Conservation (phyloP, 2,113 vertebrate genomes). For the Felis chaus region DNA sequence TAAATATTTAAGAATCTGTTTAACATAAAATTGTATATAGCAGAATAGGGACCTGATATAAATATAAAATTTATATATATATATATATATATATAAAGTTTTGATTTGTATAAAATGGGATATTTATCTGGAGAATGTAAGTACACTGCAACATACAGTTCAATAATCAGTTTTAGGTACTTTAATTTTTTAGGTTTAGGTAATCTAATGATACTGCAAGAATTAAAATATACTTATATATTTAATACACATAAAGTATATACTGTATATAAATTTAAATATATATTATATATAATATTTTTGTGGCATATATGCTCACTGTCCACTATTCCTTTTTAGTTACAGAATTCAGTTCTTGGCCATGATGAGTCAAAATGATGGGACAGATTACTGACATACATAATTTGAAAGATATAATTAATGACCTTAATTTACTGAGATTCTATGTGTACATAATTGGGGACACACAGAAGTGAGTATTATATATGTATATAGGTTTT, state of each 20-base stretch:
- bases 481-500: neutral
- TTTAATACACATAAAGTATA: neutral
- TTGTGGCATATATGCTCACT: neutral
- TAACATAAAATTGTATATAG: neutral
- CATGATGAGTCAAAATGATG: neutral
- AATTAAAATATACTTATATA: neutral
- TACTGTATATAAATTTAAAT: neutral
- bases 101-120: neutral
- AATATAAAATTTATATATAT: neutral
- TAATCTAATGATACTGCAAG: neutral
- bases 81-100: too few relatives aligned
- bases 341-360: neutral
- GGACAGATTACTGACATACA: neutral
- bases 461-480: neutral
- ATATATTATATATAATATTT: neutral
- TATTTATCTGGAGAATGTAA: neutral
- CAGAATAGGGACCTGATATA: neutral
- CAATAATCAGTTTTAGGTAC: neutral
- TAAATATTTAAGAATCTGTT: neutral
- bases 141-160: neutral
- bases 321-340: neutral
- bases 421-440: neutral
- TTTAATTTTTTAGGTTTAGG: too few relatives aligned
- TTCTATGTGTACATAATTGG: neutral
- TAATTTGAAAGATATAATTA: neutral